phyloP scores from a whole-genome alignment of 1,140 invertebrate genomes.

The Brachystomella parvula region DNA sequence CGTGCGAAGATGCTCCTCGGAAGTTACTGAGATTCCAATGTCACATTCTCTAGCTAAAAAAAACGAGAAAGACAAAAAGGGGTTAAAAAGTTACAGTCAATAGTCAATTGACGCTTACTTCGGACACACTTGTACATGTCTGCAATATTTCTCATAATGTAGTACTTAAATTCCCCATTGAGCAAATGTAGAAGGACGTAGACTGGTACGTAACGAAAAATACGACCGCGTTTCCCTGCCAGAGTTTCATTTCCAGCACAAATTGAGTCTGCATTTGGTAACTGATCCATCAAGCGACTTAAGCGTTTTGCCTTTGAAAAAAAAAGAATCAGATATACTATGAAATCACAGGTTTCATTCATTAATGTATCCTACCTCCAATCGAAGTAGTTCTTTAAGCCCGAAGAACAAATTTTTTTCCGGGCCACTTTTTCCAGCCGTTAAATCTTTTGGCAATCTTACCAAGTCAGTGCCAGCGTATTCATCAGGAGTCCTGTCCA shows the following conservation, averaged over 20 bases:
- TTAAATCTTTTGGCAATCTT: neutral
- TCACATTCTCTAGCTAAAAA: conserved; percentile 11
- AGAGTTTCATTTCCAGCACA: conserved; percentile 3
- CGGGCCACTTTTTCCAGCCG: neutral
- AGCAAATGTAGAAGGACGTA: conserved; percentile 22
- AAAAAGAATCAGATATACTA: neutral
- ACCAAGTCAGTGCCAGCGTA: neutral
- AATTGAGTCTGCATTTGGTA: neutral
- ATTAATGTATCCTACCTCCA: neutral
- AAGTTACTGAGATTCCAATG: neutral
- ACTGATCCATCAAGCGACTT: neutral
- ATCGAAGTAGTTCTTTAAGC: conserved; percentile 5
- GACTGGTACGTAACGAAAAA: conserved; percentile 10
- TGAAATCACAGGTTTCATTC: neutral
- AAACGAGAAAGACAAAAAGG: neutral
- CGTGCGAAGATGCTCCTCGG: conserved; percentile 7
- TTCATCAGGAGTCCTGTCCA: neutral
- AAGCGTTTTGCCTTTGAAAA: conserved; percentile 3
- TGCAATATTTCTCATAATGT: conserved; percentile 16
- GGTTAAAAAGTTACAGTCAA: neutral
- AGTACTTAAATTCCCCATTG: conserved; percentile 23
- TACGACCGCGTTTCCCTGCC: conserved; percentile 4
- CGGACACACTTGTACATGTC: conserved; percentile 16
- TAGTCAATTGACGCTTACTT: neutral
- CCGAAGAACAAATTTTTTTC: conserved; percentile 15